Base-by-base conservation (phyloP, 2,888 invertebrate species). In the Epinotia brunnichana region DNA sequence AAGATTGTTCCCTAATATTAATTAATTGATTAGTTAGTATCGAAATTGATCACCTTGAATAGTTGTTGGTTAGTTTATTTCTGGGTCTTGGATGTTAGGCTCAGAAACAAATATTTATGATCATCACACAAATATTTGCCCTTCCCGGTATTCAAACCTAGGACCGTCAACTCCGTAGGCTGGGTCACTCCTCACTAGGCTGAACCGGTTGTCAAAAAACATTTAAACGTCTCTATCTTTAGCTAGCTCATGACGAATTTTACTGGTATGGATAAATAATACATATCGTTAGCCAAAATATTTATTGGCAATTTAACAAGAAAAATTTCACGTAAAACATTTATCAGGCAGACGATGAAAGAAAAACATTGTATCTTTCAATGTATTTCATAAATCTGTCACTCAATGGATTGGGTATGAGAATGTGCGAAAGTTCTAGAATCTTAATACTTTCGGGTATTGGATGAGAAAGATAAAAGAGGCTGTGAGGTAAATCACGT, bases 261-360 rank as follows among this genome's bases (percentile, higher is more conserved):
- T 39, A n/a, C 19, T 48, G 9, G 19, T 57, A 69, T 41, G 19
- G 21, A 15, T 35, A 21, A n/a, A 21, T 15, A 39, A 41, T 56
- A 35, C 39, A 39, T 60, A 53, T 69, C 68, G 53, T 21, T 60
- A 56, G n/a, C 39, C 56, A 19, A 39, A 41, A 29, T n/a, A 39
- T 39, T 17, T n/a, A 39, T 39, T 17, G 41, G 56, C 66, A 44
- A 44, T 66, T 41, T n/a, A 44, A 41, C 56, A 66, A 4, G 5
- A 66, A 11, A 39, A 44, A 51, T n/a, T n/a, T n/a, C n/a, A n/a
- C 39, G 60, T 69, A 39, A 59, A n/a, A 35, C 48, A 69, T 69
- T 69, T 53, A 69, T 60, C 60, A 41, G 39, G 10, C 21, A 13
- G 39, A 24, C n/a, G 21, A 54, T 54, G 59, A n/a, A 51, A 35